A percentile compares a stretch with the other conserved stretches of the same genome.
phyloP scores from a whole-genome alignment of 2,888 invertebrate species.

The Shargacucullia verbasci region DNA sequence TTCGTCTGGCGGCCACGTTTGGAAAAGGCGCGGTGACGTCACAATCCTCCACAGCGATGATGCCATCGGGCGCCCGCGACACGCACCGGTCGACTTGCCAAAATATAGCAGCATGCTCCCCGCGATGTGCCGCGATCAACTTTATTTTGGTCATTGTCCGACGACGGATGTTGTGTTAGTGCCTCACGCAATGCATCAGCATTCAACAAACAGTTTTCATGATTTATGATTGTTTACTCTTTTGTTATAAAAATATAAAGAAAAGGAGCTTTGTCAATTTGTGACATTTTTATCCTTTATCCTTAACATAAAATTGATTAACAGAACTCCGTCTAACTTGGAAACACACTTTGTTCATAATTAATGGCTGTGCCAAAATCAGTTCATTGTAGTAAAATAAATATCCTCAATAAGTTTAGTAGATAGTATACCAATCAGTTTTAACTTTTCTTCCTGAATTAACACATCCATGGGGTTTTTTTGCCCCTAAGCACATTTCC shows the following conservation, averaged over 20 bases:
- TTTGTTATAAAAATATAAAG: conserved; percentile 27
- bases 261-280: neutral
- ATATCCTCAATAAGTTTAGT: too few species aligned
- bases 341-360: too few species aligned
- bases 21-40: conserved; percentile 88
- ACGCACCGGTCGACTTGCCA: conserved; percentile 85
- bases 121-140: conserved; percentile 76
- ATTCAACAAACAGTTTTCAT: conserved; percentile 45
- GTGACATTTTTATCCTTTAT: too few species aligned
- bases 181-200: conserved; percentile 50
- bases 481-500: too few species aligned
- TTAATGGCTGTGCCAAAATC: too few species aligned
- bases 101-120: conserved; percentile 83
- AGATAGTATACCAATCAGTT: too few species aligned
- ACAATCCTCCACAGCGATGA: conserved; percentile 87
- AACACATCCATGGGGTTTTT: too few species aligned
- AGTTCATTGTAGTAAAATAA: too few species aligned
- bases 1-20: conserved; percentile 89
- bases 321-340: too few species aligned
- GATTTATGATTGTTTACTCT: conserved; percentile 38
- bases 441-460: too few species aligned
- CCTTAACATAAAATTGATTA: too few species aligned
- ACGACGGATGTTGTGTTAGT: conserved; percentile 63
- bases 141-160: conserved; percentile 86
- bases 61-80: conserved; percentile 86